These are phyloP conservation scores for Perca fluviatilis DNA, from an alignment of 2,113 vertebrate genomes.

Conservation along the genomic window DNA sequence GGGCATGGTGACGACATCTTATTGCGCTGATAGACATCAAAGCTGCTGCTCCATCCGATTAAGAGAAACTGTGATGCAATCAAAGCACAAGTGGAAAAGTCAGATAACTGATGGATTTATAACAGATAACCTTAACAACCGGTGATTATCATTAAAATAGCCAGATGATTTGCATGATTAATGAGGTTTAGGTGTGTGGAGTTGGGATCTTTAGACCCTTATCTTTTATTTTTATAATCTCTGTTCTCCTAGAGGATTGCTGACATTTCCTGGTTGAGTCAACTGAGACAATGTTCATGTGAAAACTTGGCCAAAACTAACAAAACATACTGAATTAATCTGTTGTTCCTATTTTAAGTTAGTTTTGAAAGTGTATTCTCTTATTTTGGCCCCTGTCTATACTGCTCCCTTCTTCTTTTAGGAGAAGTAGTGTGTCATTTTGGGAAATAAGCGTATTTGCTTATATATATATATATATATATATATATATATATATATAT, in stretches of 20 bases:
- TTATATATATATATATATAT: too few species aligned
- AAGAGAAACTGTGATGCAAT: conserved; percentile 75
- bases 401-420: neutral
- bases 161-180: conserved; percentile 62
- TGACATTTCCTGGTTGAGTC: conserved; percentile 13
- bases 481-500: too few species aligned
- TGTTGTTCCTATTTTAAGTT: neutral
- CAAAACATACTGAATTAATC: neutral
- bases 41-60: conserved; percentile 48
- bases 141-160: conserved; percentile 25
- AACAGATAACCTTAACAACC: conserved; percentile 9
- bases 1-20: conserved; percentile 58
- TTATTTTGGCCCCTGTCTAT: neutral
- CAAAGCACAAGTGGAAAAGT: conserved; percentile 56
- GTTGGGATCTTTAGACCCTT: neutral
- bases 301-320: neutral
- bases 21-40: conserved; percentile 66
- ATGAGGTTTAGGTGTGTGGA: conserved; percentile 26
- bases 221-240: neutral
- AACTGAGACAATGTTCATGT: neutral
- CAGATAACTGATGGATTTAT: conserved; percentile 61
- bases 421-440: neutral
- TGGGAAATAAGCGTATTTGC: neutral
- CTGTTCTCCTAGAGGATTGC: neutral
- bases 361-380: neutral